Evolutionary conservation across 2,888 invertebrate genomes (phyloP).

Genomic region (Cryptocephalus moraei): DNA sequence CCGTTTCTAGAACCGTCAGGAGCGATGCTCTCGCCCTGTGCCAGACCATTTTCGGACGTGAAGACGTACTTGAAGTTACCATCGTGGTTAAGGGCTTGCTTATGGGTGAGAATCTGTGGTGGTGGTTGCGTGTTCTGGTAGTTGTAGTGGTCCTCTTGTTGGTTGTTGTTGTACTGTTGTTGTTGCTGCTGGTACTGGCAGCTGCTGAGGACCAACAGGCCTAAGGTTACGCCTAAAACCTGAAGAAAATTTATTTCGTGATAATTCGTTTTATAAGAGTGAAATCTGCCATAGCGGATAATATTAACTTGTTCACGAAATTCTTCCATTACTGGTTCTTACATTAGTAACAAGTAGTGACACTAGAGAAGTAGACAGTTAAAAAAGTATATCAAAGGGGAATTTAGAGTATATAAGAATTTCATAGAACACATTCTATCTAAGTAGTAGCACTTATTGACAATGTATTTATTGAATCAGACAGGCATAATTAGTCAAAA

Average conservation of each 20-base stretch:
- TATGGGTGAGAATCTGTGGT: slow-evolving; percentile 50
- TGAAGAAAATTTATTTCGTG: slow-evolving; percentile 6
- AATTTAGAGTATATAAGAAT: no score
- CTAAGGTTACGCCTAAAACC: slow-evolving; percentile 15
- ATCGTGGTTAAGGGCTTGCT: slow-evolving; percentile 53
- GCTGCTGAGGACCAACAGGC: slow-evolving; percentile 15
- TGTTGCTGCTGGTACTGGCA: slow-evolving; percentile 15
- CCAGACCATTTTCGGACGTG: slow-evolving; percentile 58
- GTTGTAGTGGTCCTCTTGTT: slow-evolving; percentile 17
- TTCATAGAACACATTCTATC: no score
- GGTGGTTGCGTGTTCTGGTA: slow-evolving; percentile 29
- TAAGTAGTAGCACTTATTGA: no score
- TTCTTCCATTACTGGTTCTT: no score
- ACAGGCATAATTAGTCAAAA: no score
- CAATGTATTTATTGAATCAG: no score
- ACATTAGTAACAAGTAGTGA: no score
- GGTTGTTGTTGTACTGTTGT: slow-evolving; percentile 8
- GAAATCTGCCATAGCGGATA: no score
- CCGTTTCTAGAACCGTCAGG: slow-evolving; percentile 58
- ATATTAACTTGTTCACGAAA: no score
- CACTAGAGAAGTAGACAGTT: no score
- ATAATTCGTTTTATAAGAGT: no score
- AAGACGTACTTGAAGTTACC: slow-evolving; percentile 59
- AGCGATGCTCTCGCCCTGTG: slow-evolving; percentile 52
- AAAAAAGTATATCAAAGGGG: no score